phyloP scores from a whole-genome alignment of 2,888 invertebrate species.

The Drosophila ezoana region DNA sequence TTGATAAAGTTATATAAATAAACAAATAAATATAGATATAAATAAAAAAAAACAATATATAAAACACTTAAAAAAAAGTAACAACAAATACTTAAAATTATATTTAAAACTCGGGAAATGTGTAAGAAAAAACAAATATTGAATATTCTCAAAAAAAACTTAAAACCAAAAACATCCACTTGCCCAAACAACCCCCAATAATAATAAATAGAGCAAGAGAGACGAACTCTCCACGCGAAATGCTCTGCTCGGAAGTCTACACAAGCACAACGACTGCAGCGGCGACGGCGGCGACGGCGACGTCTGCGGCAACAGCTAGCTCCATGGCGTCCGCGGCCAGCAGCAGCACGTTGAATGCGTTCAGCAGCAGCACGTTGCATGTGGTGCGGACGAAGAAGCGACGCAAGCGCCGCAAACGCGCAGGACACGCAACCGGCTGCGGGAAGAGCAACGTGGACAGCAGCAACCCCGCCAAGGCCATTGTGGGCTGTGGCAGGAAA shows the following conservation, averaged over 20 bases:
- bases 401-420: slow-evolving; percentile 67
- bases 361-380: slow-evolving; percentile 45
- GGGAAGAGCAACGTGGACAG: not conserved
- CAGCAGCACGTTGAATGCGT: slow-evolving; percentile 46
- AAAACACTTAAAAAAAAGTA: too few species aligned
- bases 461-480: slow-evolving; percentile 17
- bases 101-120: too few species aligned
- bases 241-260: slow-evolving; percentile 74
- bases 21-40: too few species aligned
- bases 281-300: slow-evolving; percentile 34
- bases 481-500: slow-evolving; percentile 49
- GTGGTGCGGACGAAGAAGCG: slow-evolving; percentile 71
- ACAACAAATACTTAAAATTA: too few species aligned
- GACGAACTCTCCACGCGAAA: slow-evolving; percentile 40
- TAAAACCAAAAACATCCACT: not conserved
- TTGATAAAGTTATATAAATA: not conserved
- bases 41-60: too few species aligned
- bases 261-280: slow-evolving; percentile 57
- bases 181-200: slow-evolving; percentile 27
- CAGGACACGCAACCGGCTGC: slow-evolving; percentile 57
- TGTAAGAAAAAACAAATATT: too few species aligned
- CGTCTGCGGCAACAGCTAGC: slow-evolving; percentile 36
- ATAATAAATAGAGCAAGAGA: not conserved
- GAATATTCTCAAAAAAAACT: not conserved
- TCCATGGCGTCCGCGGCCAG: slow-evolving; percentile 27